These are phyloP conservation scores for Gymnorhina tibicen DNA, from an alignment of 2,113 vertebrate genomes.

Conservation along the genomic window DNA sequence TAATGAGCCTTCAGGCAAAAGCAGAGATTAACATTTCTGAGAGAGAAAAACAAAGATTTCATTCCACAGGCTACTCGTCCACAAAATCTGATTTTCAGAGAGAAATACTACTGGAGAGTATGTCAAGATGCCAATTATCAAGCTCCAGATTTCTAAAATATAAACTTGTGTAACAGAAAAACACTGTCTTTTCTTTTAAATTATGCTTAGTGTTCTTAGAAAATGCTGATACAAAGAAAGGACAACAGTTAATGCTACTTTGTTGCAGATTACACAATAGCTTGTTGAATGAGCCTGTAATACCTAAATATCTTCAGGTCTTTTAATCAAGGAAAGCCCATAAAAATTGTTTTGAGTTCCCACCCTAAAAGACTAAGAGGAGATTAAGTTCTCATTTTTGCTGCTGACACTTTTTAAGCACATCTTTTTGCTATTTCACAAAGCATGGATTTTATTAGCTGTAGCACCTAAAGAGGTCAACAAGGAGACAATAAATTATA, in stretches of 20 bases:
- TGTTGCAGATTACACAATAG: neutral
- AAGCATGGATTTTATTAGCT: neutral
- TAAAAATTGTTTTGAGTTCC: neutral
- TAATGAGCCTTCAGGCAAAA: conserved; percentile 48
- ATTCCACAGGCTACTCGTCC: neutral
- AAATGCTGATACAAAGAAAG: neutral
- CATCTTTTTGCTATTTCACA: neutral
- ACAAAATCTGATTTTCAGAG: conserved; percentile 37
- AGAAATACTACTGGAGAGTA: conserved; percentile 29
- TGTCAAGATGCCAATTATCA: conserved; percentile 15
- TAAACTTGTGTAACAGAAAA: neutral
- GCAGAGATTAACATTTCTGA: conserved; percentile 52
- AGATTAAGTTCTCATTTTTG: neutral
- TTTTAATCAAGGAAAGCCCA: neutral
- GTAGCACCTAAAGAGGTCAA: neutral
- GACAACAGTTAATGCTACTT: neutral
- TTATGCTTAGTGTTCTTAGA: neutral
- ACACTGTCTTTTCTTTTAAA: neutral
- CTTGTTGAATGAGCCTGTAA: neutral
- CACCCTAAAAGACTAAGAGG: neutral
- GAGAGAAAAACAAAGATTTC: conserved; percentile 42
- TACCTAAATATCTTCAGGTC: neutral
- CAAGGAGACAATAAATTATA: neutral
- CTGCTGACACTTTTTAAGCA: neutral
- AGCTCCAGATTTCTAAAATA: conserved; percentile 1